Evolutionary conservation across 2,797 vertebrate species (phyloP).

Genomic region (Microctenopoma lineatum): DNA sequence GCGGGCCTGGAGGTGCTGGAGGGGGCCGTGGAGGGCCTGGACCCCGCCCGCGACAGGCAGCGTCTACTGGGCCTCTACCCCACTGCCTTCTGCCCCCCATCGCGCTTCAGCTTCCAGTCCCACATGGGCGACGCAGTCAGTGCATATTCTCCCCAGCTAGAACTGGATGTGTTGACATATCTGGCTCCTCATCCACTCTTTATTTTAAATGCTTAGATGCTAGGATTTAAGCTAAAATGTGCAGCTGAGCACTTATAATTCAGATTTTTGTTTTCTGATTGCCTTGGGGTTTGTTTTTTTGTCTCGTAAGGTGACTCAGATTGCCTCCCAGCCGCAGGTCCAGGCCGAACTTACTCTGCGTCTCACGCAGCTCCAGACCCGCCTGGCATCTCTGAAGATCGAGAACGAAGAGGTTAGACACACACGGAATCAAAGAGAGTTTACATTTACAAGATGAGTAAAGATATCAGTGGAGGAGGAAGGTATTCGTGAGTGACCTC

Average conservation of each 20-base stretch:
- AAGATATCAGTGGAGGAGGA: too few relatives aligned
- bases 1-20: conserved; percentile 96
- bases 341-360: conserved; percentile 93
- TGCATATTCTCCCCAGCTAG: conserved; percentile 6
- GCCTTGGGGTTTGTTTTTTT: conserved; percentile 16
- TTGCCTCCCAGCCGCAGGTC: conserved; percentile 94
- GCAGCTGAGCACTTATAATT: background rate
- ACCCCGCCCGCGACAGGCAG: conserved; percentile 93
- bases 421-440: background rate
- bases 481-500: too few relatives aligned
- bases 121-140: conserved; percentile 97
- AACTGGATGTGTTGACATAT: too few relatives aligned
- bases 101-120: conserved; percentile 94
- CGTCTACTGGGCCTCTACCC: conserved; percentile 97
- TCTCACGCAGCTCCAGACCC: conserved; percentile 94
- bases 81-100: conserved; percentile 94
- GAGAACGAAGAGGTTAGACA: conserved; percentile 97
- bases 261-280: background rate
- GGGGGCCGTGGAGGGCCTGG: conserved; percentile 94
- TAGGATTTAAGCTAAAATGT: too few relatives aligned
- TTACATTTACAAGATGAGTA: background rate
- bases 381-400: conserved; percentile 93
- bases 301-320: conserved; percentile 89
- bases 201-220: too few relatives aligned
- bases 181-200: too few relatives aligned